Evolutionary conservation across 2,113 vertebrate species (phyloP), one percentile per base, ranked within the genome.

Genomic region (Pangasianodon hypophthalmus): DNA sequence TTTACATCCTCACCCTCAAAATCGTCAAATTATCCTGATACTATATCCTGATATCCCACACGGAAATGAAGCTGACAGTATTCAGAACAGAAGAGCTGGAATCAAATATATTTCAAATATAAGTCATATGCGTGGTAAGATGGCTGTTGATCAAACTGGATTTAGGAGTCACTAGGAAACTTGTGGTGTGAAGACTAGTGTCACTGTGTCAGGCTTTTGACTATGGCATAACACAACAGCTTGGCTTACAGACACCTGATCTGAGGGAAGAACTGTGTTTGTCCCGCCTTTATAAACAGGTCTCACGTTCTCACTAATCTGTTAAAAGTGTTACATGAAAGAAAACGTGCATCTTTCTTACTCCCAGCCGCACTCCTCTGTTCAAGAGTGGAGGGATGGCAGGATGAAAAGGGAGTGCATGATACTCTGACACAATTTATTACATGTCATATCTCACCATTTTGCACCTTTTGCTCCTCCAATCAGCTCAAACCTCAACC

Each of bases 221-320:
- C 18, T 75, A 19, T 21, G 37, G 37, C 18, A 21, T 77, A 18
- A 71, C 14, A 37, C 3, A 46, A 48, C 19, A 77, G 41, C 19
- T 46, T 77, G 21, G n/a, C 44, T 77, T 85, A 82, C 87, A 87
- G 56, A 67, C 73, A 52, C 52, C 56, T 56, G 87, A 69, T 29
- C 8, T 58, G 73, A 60, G 48, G 29, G 52, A 90, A 88, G 8
- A 48, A 46, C 21, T 24, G 37, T 44, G 7, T 75, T 44, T 10
- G 8, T 46, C 41, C 19, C 0, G 6, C 18, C 80, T 91, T 90
- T 54, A 87, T 88, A 77, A 90, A 71, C 60, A 46, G 67, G 60
- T 69, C 29, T 67, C 64, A 73, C 69, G 19, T 73, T 37, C 24
- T 44, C 69, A 4, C 29, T 14, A 32, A n/a, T 14, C 64, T 69